These are phyloP conservation scores for Parapristionchus giblindavisi DNA, from an alignment of 2,888 invertebrate genomes.

Conservation along the genomic window DNA sequence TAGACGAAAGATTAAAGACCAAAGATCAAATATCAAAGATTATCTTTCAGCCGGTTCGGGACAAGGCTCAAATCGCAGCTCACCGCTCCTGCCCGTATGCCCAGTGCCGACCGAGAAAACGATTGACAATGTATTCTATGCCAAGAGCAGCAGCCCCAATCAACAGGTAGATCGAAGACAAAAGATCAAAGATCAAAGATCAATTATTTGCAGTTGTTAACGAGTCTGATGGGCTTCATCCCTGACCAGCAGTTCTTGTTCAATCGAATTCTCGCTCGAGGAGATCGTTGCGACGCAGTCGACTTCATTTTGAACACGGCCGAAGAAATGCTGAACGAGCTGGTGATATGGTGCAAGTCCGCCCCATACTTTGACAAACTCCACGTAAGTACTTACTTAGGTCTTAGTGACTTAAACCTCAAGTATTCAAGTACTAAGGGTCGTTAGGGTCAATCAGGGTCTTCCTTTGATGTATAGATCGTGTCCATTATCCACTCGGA, in stretches of 20 bases:
- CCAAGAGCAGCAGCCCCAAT: not conserved
- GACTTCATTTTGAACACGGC: constrained; percentile 51
- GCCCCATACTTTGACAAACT: constrained; percentile 58
- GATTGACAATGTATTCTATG: constrained; percentile 61
- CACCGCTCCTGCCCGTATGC: constrained; percentile 63
- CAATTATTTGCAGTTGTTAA: constrained; percentile 1
- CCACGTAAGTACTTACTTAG: constrained; percentile 37
- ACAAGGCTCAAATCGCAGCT: constrained; percentile 45
- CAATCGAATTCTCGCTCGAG: not conserved
- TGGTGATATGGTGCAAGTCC: constrained; percentile 59
- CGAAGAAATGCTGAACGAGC: constrained; percentile 54
- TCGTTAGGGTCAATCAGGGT: not conserved
- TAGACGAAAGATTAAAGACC: not conserved
- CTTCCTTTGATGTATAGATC: not conserved
- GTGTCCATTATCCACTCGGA: not conserved
- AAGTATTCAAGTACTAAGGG: not conserved
- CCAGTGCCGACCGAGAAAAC: constrained; percentile 66
- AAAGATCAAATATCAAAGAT: not conserved
- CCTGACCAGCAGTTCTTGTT: not conserved
- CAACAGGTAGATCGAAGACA: not conserved
- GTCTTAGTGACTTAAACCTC: not conserved
- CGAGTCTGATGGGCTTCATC: not conserved
- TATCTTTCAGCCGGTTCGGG: constrained; percentile 42
- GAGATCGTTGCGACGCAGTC: constrained; percentile 33
- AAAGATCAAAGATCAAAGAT: not conserved